Evolutionary conservation across 2,888 invertebrate genomes (phyloP), one percentile per base, ranked within the genome.

Genomic region (Pandemis corylana): DNA sequence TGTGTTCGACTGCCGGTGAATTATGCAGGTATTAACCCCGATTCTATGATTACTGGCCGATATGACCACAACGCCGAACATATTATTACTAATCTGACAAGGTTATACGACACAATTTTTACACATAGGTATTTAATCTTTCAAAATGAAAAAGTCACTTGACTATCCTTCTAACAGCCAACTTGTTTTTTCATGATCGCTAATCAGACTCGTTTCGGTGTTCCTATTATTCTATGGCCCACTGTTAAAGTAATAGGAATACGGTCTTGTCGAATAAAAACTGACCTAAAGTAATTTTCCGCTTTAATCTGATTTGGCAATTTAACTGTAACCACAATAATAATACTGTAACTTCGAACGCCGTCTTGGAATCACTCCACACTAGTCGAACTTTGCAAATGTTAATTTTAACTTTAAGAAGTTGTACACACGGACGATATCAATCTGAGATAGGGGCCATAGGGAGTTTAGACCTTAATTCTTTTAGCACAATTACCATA

Each of bases 11-110:
- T 66, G 65, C 61, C 28, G 61, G 67, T 65, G 56, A 73, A 73
- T 69, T 41, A 69, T 73, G 64, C 73, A 69, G 41, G 59, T 64
- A 73, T 64, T 73, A 73, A 68, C 56, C 73, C 64, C 64, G 64
- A 65, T 46, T 46, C 44, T 65, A 46, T 20, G 12, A 65, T 46
- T 46, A 46, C 46, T 42, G 62, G 42, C 62, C 42, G 42, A 42
- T 42, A 42, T 41, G 42, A 28, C 41, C 62, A 62, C 62, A 10
- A 13, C 20, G n/a, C 62, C 42, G 42, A 13, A 42, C 12, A 65
- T 59, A 12, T 36, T 49, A 65, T 20, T 65, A 9, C 64, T 44
- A 64, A 64, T 64, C n/a, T 44, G 49, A 42, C 28, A 62, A 51
- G 49, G 41, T 5, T 44, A 62, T 28, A 20, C 20, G 10, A 61